phyloP scores from a whole-genome alignment of 2,113 vertebrate genomes.

The Heterocephalus glaber region DNA sequence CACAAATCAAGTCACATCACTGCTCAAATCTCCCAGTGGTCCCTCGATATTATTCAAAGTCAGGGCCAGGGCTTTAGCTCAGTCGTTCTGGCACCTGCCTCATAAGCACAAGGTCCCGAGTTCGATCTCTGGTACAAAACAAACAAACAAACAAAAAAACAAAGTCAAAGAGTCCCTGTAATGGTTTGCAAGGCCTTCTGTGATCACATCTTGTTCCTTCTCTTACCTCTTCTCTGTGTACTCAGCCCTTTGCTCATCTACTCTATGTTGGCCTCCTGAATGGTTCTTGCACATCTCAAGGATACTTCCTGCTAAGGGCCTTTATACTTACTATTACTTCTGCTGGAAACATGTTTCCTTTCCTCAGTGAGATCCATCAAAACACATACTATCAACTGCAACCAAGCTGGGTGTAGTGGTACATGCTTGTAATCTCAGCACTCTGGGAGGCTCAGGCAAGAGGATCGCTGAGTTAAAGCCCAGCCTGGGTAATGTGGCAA shows the following conservation, averaged over 20 bases:
- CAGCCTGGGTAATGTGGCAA: neutral
- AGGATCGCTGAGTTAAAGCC: neutral
- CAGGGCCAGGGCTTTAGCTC: too few species aligned
- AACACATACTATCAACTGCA: neutral
- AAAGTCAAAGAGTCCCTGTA: neutral
- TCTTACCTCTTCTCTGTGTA: neutral
- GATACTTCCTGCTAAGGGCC: neutral
- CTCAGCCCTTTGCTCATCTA: neutral
- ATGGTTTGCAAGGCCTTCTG: neutral
- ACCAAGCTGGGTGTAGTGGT: neutral
- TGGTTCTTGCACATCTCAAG: neutral
- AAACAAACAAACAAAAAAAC: too few species aligned
- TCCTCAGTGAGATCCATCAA: neutral
- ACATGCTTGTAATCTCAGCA: neutral
- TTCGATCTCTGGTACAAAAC: too few species aligned
- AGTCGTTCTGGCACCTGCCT: too few species aligned
- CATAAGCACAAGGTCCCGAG: too few species aligned
- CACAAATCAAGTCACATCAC: conserved; percentile 13
- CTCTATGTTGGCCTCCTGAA: neutral
- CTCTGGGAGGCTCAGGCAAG: neutral
- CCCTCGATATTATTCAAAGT: neutral
- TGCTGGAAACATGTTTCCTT: neutral
- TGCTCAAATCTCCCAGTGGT: neutral
- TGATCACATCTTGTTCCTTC: neutral
- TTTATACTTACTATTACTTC: neutral